Evolutionary conservation across 1,140 invertebrate species (phyloP), one percentile per base, ranked within the genome.

Genomic region (Hestina assimilis): DNA sequence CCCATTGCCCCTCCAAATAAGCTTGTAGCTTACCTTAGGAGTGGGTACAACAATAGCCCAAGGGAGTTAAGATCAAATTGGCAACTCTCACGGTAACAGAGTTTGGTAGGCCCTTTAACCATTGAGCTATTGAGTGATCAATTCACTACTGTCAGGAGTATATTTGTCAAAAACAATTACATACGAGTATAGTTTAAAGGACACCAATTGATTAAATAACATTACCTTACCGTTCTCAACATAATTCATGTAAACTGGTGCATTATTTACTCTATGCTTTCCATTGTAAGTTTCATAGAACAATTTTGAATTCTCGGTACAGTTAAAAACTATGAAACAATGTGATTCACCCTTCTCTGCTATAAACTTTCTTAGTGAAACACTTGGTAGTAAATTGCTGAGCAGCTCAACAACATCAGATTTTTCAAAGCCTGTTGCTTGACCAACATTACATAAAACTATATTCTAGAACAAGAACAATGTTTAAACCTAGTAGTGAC

Each of bases 391-490:
- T 11, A 61, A 48, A 17, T 55, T 29, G n/a, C 61, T 20, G 40
- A 80, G 48, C 15, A 80, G 29, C 35, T 64, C 48, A 2, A 66
- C 3, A 41, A 86, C 50, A 50, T 54, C 47, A 17, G 66, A 26
- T 61, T 86, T 88, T 31, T 68, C 55, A 48, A 85, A 69, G 0
- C 80, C 80, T 7, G 82, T 83, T 7, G 85, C 83, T 69, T 88
- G 83, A 0, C 85, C 85, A 14, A 75, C 76, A 61, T 88, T 88
- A 33, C 82, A 88, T 3, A 88, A 40, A 4, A 86, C 67, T 47
- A 88, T 66, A 59, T 83, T 77, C 85, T 88, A 56, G 75, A 83
- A 61, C 9, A 61, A 50, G 1, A 48, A 50, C 11, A 56, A 45
- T 47, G 20, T n/a, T n/a, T n/a, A n/a, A n/a, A n/a, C n/a, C n/a